Evolutionary conservation across 2,113 vertebrate species (phyloP).

Genomic region (Rhinogobius similis): DNA sequence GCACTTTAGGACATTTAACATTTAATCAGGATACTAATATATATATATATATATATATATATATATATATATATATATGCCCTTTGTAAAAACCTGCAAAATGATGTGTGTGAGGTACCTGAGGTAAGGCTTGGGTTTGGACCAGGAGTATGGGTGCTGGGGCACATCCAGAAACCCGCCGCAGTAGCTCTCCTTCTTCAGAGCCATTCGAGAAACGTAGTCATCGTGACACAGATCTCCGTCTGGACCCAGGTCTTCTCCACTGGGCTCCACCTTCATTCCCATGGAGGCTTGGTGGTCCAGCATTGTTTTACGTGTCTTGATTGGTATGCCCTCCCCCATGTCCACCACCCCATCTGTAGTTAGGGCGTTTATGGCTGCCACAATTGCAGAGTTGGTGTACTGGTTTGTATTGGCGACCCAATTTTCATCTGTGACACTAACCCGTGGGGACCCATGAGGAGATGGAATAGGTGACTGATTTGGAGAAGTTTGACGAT

Average conservation of each 20-base stretch:
- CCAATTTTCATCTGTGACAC: slow-evolving; percentile 89
- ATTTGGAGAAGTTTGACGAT: slow-evolving; percentile 84
- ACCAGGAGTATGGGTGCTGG: slow-evolving; percentile 89
- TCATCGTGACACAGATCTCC: slow-evolving; percentile 85
- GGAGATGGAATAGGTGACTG: slow-evolving; percentile 88
- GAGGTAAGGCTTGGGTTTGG: slow-evolving; percentile 91
- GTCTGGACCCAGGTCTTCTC: slow-evolving; percentile 81
- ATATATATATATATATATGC: neutral
- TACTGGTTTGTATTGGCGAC: slow-evolving; percentile 91
- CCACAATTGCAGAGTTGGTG: slow-evolving; percentile 94
- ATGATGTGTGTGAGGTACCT: slow-evolving; percentile 77
- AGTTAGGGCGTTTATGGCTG: slow-evolving; percentile 94
- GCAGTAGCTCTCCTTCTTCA: slow-evolving; percentile 90
- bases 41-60: too few relatives aligned
- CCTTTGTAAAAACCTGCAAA: neutral
- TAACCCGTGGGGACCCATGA: slow-evolving; percentile 86
- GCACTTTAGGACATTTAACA: too few relatives aligned
- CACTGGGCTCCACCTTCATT: slow-evolving; percentile 88
- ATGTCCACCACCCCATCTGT: slow-evolving; percentile 90
- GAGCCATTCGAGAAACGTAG: slow-evolving; percentile 85
- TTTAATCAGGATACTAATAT: too few relatives aligned
- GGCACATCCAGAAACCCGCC: slow-evolving; percentile 93
- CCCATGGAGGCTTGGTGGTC: slow-evolving; percentile 84
- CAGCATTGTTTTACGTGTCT: slow-evolving; percentile 86
- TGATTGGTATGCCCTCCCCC: slow-evolving; percentile 89